Evolutionary conservation across 2,888 invertebrate genomes (phyloP), one percentile per base, ranked within the genome.

Genomic region (Drosophila algonquin): DNA sequence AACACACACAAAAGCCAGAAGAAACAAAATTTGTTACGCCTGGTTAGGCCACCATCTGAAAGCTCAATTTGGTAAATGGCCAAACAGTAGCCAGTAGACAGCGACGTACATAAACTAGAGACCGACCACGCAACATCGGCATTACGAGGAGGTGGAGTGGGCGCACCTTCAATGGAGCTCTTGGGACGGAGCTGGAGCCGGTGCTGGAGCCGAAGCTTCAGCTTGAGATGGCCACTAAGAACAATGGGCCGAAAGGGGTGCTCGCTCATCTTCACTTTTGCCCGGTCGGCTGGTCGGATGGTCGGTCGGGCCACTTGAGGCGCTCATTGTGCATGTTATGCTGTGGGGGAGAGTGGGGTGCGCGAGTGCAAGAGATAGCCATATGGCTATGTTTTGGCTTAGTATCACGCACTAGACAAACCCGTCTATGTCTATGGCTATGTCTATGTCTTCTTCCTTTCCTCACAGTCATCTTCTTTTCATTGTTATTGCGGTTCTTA

Each of bases 1-100:
- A 61, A 61, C 50, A 67, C 50, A 67, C 21, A 24, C 24, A 24
- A 4, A 47, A 46, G 35, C 35, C 40, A 59, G 59, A 67, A 58
- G 56, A 67, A 30, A 67, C 55, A 59, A 61, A 60, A 68, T 79
- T 79, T 69, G 84, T 79, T 74, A 65, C 82, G 82, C 75, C 75
- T 81, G 84, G 84, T 77, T 81, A 81, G 67, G 32, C 48, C 67
- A 51, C 57, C 57, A 62, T 65, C 45, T 67, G 72, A 76, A 67
- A 75, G 77, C 72, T 77, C 73, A 86, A 81, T 80, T 87, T 75
- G 78, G 84, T 78, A 84, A 84, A 78, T 81, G 80, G 74, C 86
- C 80, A 81, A 81, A 83, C 87, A 73, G 83, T 73, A 86, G 87
- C 80, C 77, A 71, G 59, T 35, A 52, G 35, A 27, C 51, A 52